phyloP scores from a whole-genome alignment of 2,113 vertebrate species.

The Alethe castanea region DNA sequence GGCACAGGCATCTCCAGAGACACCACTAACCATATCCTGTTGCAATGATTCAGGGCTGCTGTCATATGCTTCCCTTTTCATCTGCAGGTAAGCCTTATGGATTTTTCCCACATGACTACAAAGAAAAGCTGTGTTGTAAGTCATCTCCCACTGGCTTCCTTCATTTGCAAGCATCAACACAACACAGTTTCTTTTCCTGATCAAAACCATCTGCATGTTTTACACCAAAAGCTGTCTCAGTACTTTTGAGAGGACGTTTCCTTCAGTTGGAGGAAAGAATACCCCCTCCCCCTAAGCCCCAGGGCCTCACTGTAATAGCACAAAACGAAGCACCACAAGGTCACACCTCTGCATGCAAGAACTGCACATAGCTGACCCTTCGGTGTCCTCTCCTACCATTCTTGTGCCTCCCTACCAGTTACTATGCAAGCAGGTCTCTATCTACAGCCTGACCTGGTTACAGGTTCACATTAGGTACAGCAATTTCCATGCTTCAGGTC shows the following conservation, averaged over 20 bases:
- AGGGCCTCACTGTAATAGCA: neutral
- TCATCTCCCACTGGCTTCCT: neutral
- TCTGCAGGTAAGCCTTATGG: neutral
- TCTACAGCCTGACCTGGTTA: neutral
- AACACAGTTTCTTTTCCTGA: neutral
- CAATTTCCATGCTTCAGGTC: neutral
- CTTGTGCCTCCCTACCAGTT: neutral
- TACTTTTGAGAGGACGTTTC: neutral
- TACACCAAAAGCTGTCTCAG: neutral
- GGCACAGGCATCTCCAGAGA: neutral
- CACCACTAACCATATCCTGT: neutral
- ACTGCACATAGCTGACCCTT: neutral
- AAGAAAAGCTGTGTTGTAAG: neutral
- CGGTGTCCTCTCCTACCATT: neutral
- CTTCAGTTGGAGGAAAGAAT: neutral
- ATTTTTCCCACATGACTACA: neutral
- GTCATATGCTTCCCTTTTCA: neutral
- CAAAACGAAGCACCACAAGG: neutral
- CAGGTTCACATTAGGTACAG: neutral
- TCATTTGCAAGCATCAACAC: neutral
- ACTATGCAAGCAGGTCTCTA: neutral
- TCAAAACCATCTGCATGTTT: neutral
- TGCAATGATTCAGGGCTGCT: neutral
- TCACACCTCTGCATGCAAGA: neutral
- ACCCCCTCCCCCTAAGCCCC: neutral